Evolutionary conservation across 2,888 invertebrate species (phyloP), one percentile per base, ranked within the genome.

Genomic region (Hyposoter didymator): DNA sequence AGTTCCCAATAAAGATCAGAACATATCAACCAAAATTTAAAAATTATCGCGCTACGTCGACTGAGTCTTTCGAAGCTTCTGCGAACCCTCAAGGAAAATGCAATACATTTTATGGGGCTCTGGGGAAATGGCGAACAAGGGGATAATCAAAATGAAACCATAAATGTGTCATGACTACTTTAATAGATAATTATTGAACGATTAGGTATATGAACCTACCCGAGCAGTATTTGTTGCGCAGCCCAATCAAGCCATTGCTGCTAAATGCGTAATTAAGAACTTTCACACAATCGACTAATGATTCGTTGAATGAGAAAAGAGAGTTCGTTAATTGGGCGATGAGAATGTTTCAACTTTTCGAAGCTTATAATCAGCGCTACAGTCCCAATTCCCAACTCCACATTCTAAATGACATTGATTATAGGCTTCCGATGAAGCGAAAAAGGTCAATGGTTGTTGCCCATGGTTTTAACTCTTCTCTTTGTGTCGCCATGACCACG

Each of bases 241-340:
- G 19, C 17, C 47, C 8, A 14, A 47, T 35, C 12, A 14, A 39
- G 47, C 47, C 62, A 47, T 47, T 28, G 52, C 39, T 17, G 35
- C 19, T 49, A 3, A 73, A 19, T 45, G 32, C n/a, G 64, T 49
- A 35, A 75, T 75, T 64, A 32, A 64, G 64, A 75, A 75, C 75
- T 75, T 64, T 64, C 64, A 47, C 75, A 47, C 32, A 64, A 75
- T 49, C 47, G 10, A 64, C 35, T 75, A 75, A 64, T 28, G 62
- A 59, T 35, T 47, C 19, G 32, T 64, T 14, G 32, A 19, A 8
- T n/a, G 39, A 47, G 35, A 47, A 75, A 0, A 22, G 3, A 19
- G 64, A 75, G 49, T 35, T 47, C 19, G 32, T 47, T 47, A 69
- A 69, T 69, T 69, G 17, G 28, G 17, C n/a, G 28, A 75, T 32